phyloP scores from a whole-genome alignment of 2,113 vertebrate species.

The Clarias macrocephalus region DNA sequence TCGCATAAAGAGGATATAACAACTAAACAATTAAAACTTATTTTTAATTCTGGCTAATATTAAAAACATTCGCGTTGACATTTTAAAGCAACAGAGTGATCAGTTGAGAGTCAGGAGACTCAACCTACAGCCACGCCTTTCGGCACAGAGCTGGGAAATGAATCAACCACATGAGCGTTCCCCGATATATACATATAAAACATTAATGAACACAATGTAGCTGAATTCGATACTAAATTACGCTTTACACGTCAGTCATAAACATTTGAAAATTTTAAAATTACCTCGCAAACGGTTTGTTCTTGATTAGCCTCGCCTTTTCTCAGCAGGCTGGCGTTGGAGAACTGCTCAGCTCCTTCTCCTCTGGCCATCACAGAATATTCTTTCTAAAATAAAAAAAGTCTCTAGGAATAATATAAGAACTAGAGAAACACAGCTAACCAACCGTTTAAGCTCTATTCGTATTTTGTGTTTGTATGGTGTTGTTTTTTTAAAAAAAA shows the following conservation, averaged over 20 bases:
- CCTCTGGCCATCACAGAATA: slow-evolving; percentile 69
- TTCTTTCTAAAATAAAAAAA: not conserved
- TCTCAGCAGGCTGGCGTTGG: slow-evolving; percentile 69
- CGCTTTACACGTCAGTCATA: not conserved
- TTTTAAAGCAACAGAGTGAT: not conserved
- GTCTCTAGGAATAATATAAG: not conserved
- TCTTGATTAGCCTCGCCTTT: slow-evolving; percentile 55
- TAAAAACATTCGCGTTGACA: not conserved
- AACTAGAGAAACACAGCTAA: not conserved
- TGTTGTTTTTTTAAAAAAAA: not conserved
- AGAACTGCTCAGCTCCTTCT: slow-evolving; percentile 72
- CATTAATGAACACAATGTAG: not conserved
- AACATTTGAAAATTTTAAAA: not conserved
- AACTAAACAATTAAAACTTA: not conserved
- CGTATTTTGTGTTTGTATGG: not conserved
- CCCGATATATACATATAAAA: too few relatives aligned
- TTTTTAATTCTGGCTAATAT: not conserved
- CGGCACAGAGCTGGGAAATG: not conserved
- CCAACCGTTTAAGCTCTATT: too few relatives aligned
- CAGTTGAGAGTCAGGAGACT: not conserved
- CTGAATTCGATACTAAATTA: not conserved
- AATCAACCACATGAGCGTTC: not conserved
- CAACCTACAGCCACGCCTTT: not conserved
- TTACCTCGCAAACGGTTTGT: slow-evolving; percentile 61
- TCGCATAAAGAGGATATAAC: too few relatives aligned